These are phyloP conservation scores for Polietes domitor DNA, from an alignment of 2,888 invertebrate genomes.

Conservation along the genomic window DNA sequence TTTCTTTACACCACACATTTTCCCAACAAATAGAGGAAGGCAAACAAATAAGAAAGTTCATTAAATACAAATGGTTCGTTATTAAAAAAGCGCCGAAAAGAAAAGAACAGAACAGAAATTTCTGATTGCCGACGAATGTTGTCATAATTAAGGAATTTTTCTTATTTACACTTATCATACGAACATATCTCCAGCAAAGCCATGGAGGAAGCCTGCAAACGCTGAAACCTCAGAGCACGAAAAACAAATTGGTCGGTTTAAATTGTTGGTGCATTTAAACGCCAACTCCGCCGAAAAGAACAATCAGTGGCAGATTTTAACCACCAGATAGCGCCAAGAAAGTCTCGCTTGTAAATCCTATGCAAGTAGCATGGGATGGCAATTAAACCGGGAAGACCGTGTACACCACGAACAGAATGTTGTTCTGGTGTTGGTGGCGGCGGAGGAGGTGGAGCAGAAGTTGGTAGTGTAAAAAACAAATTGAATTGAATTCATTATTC, in stretches of 20 bases:
- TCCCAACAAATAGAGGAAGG: slow-evolving; percentile 5
- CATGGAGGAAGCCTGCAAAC: slow-evolving; percentile 62
- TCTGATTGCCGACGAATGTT: slow-evolving; percentile 72
- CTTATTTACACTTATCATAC: slow-evolving; percentile 76
- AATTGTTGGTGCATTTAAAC: slow-evolving; percentile 46
- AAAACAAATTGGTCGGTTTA: slow-evolving; percentile 35
- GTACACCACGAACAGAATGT: not conserved
- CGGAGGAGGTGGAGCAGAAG: slow-evolving; percentile 18
- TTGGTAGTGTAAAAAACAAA: slow-evolving; percentile 39
- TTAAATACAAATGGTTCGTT: slow-evolving; percentile 59
- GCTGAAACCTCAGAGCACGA: slow-evolving; percentile 12
- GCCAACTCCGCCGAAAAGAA: slow-evolving; percentile 49
- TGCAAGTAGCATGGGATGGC: slow-evolving; percentile 45
- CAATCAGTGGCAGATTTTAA: slow-evolving; percentile 62
- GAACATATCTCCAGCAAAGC: slow-evolving; percentile 61
- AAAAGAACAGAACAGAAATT: not conserved
- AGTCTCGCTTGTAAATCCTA: slow-evolving; percentile 1
- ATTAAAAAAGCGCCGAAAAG: slow-evolving; percentile 39
- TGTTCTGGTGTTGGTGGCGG: not conserved
- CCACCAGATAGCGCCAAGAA: slow-evolving; percentile 34
- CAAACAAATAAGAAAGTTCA: slow-evolving; percentile 62
- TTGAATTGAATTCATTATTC: slow-evolving; percentile 78
- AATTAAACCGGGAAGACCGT: slow-evolving; percentile 54
- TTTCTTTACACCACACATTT: slow-evolving; percentile 8
- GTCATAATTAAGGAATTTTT: slow-evolving; percentile 77